Evolutionary conservation across 2,113 vertebrate species (phyloP).

Genomic region (Serinus canaria): DNA sequence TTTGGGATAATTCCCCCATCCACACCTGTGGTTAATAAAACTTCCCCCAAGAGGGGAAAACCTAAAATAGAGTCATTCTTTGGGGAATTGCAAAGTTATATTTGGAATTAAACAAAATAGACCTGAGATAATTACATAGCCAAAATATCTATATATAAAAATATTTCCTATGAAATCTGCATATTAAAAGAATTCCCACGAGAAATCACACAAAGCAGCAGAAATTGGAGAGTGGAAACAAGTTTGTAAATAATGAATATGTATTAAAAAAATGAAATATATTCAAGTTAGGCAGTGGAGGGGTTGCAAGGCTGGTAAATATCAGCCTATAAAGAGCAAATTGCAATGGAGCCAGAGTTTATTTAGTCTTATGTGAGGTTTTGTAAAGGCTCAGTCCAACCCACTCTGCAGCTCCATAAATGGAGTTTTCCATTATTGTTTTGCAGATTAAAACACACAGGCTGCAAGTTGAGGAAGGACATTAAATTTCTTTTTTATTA

Average conservation of each 20-base stretch:
- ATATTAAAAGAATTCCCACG: constrained; percentile 25
- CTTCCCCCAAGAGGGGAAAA: neutral
- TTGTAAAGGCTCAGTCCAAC: neutral
- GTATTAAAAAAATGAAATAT: constrained; percentile 53
- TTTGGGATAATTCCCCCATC: neutral
- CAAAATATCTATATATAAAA: neutral
- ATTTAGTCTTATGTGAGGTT: constrained; percentile 27
- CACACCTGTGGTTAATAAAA: neutral
- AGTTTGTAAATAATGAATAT: constrained; percentile 69
- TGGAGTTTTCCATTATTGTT: constrained; percentile 26
- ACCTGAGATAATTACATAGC: constrained; percentile 27
- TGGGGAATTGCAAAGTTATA: constrained; percentile 40
- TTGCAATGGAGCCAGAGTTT: constrained; percentile 6
- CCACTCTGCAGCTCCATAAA: neutral
- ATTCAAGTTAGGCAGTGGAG: constrained; percentile 54
- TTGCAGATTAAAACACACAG: constrained; percentile 11
- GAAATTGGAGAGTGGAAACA: constrained; percentile 57
- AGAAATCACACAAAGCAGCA: constrained; percentile 44
- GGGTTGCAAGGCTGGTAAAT: constrained; percentile 64
- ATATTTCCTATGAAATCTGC: constrained; percentile 38
- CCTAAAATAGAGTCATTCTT: neutral
- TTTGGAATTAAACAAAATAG: constrained; percentile 56
- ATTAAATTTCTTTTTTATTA: neutral
- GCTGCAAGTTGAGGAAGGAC: neutral
- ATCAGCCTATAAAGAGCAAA: constrained; percentile 59